Evolutionary conservation across 2,113 vertebrate genomes (phyloP), one percentile per base, ranked within the genome.

Genomic region (Semnornis frantzii): DNA sequence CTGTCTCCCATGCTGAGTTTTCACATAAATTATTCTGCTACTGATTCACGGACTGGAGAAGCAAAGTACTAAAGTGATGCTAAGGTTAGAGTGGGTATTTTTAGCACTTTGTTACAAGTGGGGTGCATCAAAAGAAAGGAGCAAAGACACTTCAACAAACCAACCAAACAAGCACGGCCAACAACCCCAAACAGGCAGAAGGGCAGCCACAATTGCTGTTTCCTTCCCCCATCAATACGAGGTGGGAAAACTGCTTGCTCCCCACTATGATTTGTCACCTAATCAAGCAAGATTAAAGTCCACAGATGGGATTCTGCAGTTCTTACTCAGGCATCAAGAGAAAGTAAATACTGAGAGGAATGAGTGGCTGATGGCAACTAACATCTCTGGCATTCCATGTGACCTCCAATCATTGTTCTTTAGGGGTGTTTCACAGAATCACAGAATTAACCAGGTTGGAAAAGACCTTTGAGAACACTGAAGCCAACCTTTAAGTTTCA

Each of bases 171-270:
- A 48, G 20, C 48, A 48, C 9, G 20, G 21, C 14, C 16, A 50
- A 6, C 20, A 69, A n/a, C 16, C 4, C 13, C 33, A 18, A 48
- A 12, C 10, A 2, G 4, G 14, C 55, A 34, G 31, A 54, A 68
- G 19, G 34, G 7, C 6, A 46, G 8, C 23, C 39, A 15, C 24
- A 34, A 12, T 10, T 27, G 5, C 5, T 42, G 12, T 12, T 73
- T 33, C 30, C 44, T 18, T 79, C 14, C 34, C 58, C 8, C 21
- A 15, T 6, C 2, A 4, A 16, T 12, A n/a, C 0, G 0, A 54
- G 18, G 30, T 30, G 24, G 52, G 55, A 30, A 65, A 73, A 30
- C 37, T 14, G 52, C n/a, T 23, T 2, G 6, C 3, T 60, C 52
- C 59, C 37, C 37, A 39, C 9, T 39, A 39, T 39, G 37, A 39